These are phyloP conservation scores for Stichopus chloronotus DNA, from an alignment of 35 echinoderm and acorn worm species.

Conservation along the genomic window DNA sequence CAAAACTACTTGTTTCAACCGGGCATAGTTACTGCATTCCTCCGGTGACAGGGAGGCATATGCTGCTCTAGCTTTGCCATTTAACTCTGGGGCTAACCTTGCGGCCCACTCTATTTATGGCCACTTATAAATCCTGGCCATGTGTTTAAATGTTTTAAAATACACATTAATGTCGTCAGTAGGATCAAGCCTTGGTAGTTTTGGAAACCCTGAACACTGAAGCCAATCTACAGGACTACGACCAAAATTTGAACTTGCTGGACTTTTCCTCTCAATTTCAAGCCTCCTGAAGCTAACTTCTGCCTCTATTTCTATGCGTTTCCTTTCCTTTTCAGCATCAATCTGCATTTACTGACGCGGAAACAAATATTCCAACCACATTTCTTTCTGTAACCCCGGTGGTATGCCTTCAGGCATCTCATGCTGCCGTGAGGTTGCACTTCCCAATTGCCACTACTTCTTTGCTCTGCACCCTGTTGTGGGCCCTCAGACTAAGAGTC, in stretches of 20 bases:
- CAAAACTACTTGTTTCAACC: slow-evolving; percentile 19
- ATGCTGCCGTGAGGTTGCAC: background rate
- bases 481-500: background rate
- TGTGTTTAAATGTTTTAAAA: slow-evolving; percentile 43
- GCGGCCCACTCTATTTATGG: slow-evolving; percentile 12
- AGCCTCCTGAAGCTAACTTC: background rate
- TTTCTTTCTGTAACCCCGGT: slow-evolving; percentile 30
- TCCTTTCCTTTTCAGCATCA: background rate
- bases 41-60: background rate
- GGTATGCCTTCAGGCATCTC: background rate
- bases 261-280: too few species aligned
- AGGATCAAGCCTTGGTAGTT: background rate
- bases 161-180: slow-evolving; percentile 46
- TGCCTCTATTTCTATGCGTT: background rate
- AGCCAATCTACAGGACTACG: too few species aligned
- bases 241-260: too few species aligned
- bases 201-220: background rate
- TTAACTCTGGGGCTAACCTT: slow-evolving; percentile 45
- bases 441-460: background rate
- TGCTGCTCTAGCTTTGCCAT: slow-evolving; percentile 14
- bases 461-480: background rate
- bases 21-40: slow-evolving; percentile 21
- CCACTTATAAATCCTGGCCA: slow-evolving; percentile 13
- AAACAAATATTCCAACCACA: slow-evolving; percentile 23
- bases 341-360: background rate